phyloP scores from a whole-genome alignment of 1,140 invertebrate genomes.

The Zaprionus kolodkinae region DNA sequence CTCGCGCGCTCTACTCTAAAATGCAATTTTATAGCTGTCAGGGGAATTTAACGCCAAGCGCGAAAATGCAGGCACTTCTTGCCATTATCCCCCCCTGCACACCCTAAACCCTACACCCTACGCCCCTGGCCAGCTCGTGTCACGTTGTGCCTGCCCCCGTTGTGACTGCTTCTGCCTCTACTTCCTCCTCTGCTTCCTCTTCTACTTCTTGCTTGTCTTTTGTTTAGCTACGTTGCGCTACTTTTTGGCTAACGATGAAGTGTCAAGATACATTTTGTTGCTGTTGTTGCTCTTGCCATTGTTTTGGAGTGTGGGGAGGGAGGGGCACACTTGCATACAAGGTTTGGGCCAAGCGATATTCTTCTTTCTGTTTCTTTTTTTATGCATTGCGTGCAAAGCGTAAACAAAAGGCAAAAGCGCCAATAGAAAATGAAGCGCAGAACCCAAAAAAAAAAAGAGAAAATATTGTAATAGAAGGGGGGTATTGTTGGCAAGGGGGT shows the following conservation, averaged over 20 bases:
- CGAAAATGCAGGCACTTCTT: slow-evolving; percentile 73
- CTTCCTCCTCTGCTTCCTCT: no score
- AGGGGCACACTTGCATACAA: slow-evolving; percentile 55
- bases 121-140: slow-evolving; percentile 45
- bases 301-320: slow-evolving; percentile 6
- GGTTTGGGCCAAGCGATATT: slow-evolving; percentile 51
- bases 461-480: slow-evolving; percentile 35
- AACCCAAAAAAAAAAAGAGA: slow-evolving; percentile 24
- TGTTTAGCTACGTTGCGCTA: slow-evolving; percentile 71
- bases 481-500: background rate
- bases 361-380: slow-evolving; percentile 10
- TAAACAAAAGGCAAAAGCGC: slow-evolving; percentile 61
- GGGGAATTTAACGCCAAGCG: slow-evolving; percentile 81
- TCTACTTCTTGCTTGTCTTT: slow-evolving; percentile 37
- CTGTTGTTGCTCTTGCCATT: slow-evolving; percentile 56
- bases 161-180: background rate
- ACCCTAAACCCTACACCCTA: no score
- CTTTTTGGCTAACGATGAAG: slow-evolving; percentile 82
- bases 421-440: slow-evolving; percentile 36
- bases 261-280: slow-evolving; percentile 70
- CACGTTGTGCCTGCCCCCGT: slow-evolving; percentile 68
- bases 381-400: slow-evolving; percentile 77
- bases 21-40: slow-evolving; percentile 83
- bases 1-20: slow-evolving; percentile 63
- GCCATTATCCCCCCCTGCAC: background rate